Base-by-base conservation (phyloP, 2,888 invertebrate genomes). In the Drosophila fulvimacula region DNA sequence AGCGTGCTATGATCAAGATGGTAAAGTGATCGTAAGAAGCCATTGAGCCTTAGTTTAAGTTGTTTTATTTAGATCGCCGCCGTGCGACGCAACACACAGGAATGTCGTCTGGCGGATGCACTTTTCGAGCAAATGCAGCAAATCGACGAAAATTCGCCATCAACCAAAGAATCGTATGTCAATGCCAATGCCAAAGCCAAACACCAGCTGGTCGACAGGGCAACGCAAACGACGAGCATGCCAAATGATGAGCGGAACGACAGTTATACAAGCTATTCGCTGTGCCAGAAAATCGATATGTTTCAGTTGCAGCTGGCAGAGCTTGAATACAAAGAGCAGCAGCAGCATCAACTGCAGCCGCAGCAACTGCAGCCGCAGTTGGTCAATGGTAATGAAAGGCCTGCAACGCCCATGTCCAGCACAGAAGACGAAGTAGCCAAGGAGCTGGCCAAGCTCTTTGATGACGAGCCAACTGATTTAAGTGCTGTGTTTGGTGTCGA, bases 401-500 rank as follows among this genome's bases (percentile, higher is more conserved):
- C 48, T 41, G 21, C 48, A 27, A 36, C 71, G 21, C 41, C 78
- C 24, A 15, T 44, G n/a, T 42, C 68, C 24, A 32, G 51, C 11
- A 69, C 75, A 11, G 87, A 90, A 9, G 91, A 91, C 76, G 62
- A 72, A 41, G 74, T 92, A 5, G 90, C 81, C 1, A 71, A 80
- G 46, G 91, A 91, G 57, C 56, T 92, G 57, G 91, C 89, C 10
- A 75, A 82, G 48, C 53, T 92, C 0, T 92, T 92, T 78, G 86
- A 87, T 4, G 91, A 85, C 7, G 86, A 86, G 36, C 86, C 82
- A 36, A 85, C 82, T 4, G 89, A 91, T 66, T 53, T 91, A 5
- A 91, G 90, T 71, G 89, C 91, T 30, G 81, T 92, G 34, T 92
- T 92, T 70, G 92, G 92, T 9, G 88, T 91, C 42, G 76, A 84